Conservation (phyloP, 2,113 vertebrate species). For the Cephalopterus ornatus region DNA sequence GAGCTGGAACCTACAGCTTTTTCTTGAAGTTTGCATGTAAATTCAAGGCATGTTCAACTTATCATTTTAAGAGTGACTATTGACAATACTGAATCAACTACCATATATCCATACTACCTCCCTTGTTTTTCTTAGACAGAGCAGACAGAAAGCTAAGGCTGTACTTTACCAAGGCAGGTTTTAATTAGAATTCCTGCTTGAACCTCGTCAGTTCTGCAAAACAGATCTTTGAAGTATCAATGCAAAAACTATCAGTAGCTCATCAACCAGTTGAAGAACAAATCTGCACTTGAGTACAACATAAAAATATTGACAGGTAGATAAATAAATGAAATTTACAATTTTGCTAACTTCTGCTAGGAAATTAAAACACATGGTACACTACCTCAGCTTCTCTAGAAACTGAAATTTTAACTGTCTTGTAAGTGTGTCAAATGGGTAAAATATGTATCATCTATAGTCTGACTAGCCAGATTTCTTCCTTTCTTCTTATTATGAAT, state of each 20-base stretch:
- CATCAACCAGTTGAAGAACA: background rate
- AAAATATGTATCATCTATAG: background rate
- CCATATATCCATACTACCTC: background rate
- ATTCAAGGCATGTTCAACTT: background rate
- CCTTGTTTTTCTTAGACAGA: background rate
- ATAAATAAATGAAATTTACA: background rate
- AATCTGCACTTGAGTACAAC: background rate
- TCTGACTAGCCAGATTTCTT: background rate
- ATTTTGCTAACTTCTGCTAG: background rate
- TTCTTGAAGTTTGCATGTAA: background rate
- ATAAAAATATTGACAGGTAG: background rate
- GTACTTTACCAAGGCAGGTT: background rate
- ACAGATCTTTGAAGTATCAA: background rate
- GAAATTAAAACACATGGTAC: background rate
- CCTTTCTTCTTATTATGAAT: background rate
- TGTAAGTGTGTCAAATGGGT: background rate
- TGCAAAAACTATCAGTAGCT: background rate
- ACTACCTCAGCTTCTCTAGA: background rate
- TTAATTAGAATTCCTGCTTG: fast-evolving
- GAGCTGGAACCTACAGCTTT: background rate
- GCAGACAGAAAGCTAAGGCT: background rate
- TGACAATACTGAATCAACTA: background rate
- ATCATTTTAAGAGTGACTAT: background rate
- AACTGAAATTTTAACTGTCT: background rate
- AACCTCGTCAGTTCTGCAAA: background rate